Percentiles rank a stretch among this genome's conserved stretches.
These are phyloP conservation scores for Anas capensis DNA, from an alignment of 2,797 vertebrate species.

Conservation along the genomic window DNA sequence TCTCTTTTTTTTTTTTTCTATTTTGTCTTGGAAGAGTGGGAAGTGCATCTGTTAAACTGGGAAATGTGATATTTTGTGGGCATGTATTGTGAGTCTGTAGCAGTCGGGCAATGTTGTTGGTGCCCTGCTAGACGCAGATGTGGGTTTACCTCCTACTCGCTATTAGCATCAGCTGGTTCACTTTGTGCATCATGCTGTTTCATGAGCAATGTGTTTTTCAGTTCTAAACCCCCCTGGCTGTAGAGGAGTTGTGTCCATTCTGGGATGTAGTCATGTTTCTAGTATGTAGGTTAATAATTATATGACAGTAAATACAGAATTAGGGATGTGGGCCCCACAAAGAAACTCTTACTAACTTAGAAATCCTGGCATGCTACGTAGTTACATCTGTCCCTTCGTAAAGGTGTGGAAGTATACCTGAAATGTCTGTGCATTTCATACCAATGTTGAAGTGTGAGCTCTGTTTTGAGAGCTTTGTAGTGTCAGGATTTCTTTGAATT, in stretches of 20 bases:
- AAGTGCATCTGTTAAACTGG: not conserved
- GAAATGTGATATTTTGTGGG: not conserved
- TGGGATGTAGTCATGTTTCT: not conserved
- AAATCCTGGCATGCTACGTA: not conserved
- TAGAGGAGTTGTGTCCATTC: fast-evolving
- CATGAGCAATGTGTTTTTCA: fast-evolving
- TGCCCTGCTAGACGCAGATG: not conserved
- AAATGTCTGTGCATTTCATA: too few species aligned
- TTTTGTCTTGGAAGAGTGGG: not conserved
- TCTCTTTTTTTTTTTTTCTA: not conserved
- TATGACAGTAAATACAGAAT: not conserved
- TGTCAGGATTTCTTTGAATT: not conserved
- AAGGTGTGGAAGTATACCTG: not conserved
- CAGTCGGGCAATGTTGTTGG: not conserved
- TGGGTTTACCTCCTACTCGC: not conserved
- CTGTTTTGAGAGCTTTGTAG: not conserved
- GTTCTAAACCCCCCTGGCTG: not conserved
- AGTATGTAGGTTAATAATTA: not conserved
- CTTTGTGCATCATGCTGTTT: fast-evolving
- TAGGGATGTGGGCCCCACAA: not conserved
- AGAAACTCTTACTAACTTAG: not conserved
- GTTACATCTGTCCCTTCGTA: not conserved
- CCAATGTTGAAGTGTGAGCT: not conserved
- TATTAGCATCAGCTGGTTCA: fast-evolving
- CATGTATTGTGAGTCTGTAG: not conserved